Base-by-base conservation (phyloP, 2,888 invertebrate genomes). In the Oscheius sp. region DNA sequence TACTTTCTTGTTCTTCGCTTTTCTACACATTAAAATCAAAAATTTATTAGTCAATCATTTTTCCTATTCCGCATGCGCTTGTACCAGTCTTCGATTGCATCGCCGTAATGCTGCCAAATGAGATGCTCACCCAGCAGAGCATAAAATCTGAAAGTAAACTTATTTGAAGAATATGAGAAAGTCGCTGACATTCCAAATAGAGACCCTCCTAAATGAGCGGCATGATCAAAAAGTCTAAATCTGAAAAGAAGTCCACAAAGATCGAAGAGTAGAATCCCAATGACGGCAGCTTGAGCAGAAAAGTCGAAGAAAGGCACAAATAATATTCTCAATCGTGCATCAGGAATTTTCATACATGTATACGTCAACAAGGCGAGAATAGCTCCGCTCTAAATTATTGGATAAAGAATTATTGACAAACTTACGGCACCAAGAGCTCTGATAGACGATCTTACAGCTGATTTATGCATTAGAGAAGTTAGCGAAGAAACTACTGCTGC, bases 141-240 rank as follows among this genome's bases (percentile, higher is more conserved):
- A 58, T 86, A 86, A n/a, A 63, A 80, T 9, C 84, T 84, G 59
- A 72, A 85, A 59, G 16, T n/a, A 63, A 45, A 35, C 21, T 0
- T 43, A 41, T 35, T 41, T 29, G 35, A 18, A 79, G 43, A 6
- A 18, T 12, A 35, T 13, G 16, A 41, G 16, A 58, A 41, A 41
- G 25, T 55, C 52, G 72, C 75, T 72, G 21, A 80, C 63, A 97
- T 92, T 91, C 98, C 98, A 90, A 93, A 94, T 52, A 94, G 88
- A 53, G 94, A 93, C 43, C 98, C 98, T 21, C 96, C 96, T 78
- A 99, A 92, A 92, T 99, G 98, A n/a, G 96, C 97, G 0, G 97
- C 97, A 90, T 99, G 98, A 89, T 99, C 99, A 88, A 99, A 94
- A 84, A 95, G 92, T 88, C 92, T 93, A 95, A 96, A 99, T 53